These are phyloP conservation scores for Strix uralensis DNA, from an alignment of 2,113 vertebrate species.

Conservation along the genomic window DNA sequence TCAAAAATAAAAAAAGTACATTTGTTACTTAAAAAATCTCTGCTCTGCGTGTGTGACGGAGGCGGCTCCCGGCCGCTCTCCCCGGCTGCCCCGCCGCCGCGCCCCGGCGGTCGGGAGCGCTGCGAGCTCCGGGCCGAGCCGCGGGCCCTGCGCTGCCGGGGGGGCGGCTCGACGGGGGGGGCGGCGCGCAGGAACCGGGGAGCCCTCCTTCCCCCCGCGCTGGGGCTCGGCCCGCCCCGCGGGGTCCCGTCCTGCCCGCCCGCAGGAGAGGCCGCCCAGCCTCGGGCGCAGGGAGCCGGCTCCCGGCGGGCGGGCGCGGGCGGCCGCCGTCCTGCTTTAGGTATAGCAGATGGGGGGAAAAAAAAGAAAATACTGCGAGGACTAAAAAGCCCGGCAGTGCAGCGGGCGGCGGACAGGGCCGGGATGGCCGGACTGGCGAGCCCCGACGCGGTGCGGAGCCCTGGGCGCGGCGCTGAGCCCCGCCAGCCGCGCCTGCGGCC, in stretches of 20 bases:
- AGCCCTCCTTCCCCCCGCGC: too few species aligned
- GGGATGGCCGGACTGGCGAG: not conserved
- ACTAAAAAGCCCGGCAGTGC: not conserved
- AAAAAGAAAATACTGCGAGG: not conserved
- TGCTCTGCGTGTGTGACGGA: not conserved
- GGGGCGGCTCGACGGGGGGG: not conserved
- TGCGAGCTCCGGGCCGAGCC: not conserved
- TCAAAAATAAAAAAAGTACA: slow-evolving; percentile 73
- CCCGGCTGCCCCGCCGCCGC: not conserved
- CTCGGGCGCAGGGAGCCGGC: too few species aligned
- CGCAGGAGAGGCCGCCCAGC: not conserved
- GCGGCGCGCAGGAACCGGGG: too few species aligned
- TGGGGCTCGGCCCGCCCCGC: not conserved
- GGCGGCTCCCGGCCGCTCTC: not conserved
- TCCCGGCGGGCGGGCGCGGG: not conserved
- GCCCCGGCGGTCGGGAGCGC: not conserved
- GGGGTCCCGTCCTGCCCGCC: not conserved
- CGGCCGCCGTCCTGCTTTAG: not conserved
- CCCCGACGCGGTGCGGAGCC: not conserved
- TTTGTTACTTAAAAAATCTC: slow-evolving; percentile 64
- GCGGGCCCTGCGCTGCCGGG: not conserved
- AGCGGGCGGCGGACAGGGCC: not conserved
- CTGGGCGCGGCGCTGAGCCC: not conserved
- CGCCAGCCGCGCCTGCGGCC: not conserved
- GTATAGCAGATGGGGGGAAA: not conserved